phyloP scores from a whole-genome alignment of 2,113 vertebrate species.

The Neoarius graeffei region DNA sequence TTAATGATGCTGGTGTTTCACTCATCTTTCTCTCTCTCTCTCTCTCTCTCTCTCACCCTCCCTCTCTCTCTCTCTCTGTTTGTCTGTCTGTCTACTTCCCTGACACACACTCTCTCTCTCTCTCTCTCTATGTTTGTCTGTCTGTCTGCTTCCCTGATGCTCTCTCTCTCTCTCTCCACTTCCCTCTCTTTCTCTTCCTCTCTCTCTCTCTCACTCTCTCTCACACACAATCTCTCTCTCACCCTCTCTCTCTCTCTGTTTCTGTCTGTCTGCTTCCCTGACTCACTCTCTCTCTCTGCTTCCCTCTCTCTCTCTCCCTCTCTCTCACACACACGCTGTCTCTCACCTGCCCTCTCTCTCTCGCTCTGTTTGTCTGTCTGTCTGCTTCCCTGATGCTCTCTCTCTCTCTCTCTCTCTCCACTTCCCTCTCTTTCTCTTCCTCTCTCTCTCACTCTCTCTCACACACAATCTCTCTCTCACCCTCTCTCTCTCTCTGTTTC shows the following conservation, averaged over 20 bases:
- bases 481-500: no score
- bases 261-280: not conserved
- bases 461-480: no score
- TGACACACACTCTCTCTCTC: not conserved
- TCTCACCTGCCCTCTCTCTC: no score
- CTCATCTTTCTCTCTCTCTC: not conserved
- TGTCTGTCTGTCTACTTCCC: conserved; percentile 58
- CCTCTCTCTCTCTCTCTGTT: not conserved
- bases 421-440: not conserved
- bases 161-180: no score
- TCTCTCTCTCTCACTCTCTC: no score
- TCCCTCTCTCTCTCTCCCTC: not conserved
- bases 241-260: no score
- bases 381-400: no score
- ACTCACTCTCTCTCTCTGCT: conserved; percentile 40
- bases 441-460: no score
- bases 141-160: conserved; percentile 21
- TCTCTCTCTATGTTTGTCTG: not conserved
- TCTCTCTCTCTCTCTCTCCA: no score
- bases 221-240: no score
- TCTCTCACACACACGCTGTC: no score
- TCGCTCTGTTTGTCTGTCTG: not conserved
- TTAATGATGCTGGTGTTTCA: not conserved
- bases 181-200: not conserved
- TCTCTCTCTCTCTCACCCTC: not conserved